A percentile compares a stretch with the other conserved stretches of the same genome.
Evolutionary conservation across 2,888 invertebrate genomes (phyloP).

Genomic region (Drosophila suboccidentalis): DNA sequence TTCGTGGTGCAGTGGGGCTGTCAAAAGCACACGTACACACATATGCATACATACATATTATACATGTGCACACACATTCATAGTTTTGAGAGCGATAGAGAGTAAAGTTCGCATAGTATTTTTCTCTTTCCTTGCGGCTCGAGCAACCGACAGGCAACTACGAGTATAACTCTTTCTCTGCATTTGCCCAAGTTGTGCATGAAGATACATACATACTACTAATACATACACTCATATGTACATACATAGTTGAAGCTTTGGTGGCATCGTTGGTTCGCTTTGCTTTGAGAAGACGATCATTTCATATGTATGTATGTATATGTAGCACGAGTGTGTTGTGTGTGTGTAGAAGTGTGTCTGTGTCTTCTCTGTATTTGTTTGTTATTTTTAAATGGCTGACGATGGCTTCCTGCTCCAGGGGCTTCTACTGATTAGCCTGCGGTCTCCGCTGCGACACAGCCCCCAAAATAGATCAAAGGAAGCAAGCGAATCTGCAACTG

Average conservation of each 20-base stretch:
- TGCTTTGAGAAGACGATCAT: constrained; percentile 6
- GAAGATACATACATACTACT: neutral
- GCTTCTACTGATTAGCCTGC: constrained; percentile 16
- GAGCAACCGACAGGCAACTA: neutral
- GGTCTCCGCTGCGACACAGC: neutral
- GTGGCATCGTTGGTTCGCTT: neutral
- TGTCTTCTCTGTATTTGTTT: constrained; percentile 9
- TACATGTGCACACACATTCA: neutral
- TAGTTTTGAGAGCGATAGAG: neutral
- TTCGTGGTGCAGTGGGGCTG: no score
- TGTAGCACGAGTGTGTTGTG: neutral
- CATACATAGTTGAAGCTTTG: neutral
- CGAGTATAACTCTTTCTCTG: neutral
- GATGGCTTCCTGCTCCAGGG: constrained; percentile 14
- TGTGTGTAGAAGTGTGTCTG: neutral
- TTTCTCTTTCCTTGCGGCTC: neutral
- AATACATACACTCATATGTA: no score
- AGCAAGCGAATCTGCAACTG: constrained; percentile 11
- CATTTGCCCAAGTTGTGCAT: neutral
- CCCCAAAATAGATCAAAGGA: constrained; percentile 49
- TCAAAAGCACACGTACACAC: no score
- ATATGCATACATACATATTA: no score
- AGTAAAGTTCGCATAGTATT: neutral
- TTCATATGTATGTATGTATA: neutral
- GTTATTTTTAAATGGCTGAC: constrained; percentile 36